Evolutionary conservation across 2,113 vertebrate species (phyloP).

Genomic region (Calyptommatus sinebrachiatus): DNA sequence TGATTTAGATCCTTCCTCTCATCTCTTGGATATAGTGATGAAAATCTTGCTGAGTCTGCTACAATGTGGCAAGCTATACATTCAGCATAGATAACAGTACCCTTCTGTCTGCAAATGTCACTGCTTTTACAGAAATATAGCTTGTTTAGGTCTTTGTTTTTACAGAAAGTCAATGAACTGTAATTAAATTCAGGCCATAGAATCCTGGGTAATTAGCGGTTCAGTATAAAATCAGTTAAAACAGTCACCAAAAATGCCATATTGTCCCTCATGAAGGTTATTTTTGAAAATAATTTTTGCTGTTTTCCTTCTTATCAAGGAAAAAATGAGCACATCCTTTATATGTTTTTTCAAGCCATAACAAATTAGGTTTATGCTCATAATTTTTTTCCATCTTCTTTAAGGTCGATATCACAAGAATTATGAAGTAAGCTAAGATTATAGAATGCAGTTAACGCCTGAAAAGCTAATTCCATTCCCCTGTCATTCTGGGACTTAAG

Average conservation of each 20-base stretch:
- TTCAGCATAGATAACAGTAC: constrained; percentile 1
- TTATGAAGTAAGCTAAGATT: background rate
- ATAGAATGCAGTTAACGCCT: too few relatives aligned
- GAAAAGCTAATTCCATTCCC: background rate
- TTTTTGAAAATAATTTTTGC: background rate
- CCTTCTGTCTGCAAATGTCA: constrained; percentile 21
- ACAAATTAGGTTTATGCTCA: background rate
- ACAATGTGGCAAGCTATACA: constrained; percentile 6
- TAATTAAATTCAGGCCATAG: constrained; percentile 20
- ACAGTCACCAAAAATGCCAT: background rate
- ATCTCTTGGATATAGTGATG: background rate
- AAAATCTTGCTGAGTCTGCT: constrained; percentile 15
- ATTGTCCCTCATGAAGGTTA: background rate
- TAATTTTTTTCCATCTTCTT: background rate
- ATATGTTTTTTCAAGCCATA: background rate
- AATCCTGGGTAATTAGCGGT: constrained; percentile 23
- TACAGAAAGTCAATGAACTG: constrained; percentile 32
- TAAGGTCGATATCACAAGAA: background rate
- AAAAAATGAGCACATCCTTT: background rate
- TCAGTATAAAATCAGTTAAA: constrained; percentile 22
- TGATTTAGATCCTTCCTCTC: background rate
- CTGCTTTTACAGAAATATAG: constrained; percentile 12
- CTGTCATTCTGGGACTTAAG: background rate
- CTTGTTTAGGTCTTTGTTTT: constrained; percentile 17
- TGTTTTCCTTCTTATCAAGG: background rate